Evolutionary conservation across 2,888 invertebrate genomes (phyloP), one percentile per base, ranked within the genome.

Genomic region (Sarcophaga caerulescens): DNA sequence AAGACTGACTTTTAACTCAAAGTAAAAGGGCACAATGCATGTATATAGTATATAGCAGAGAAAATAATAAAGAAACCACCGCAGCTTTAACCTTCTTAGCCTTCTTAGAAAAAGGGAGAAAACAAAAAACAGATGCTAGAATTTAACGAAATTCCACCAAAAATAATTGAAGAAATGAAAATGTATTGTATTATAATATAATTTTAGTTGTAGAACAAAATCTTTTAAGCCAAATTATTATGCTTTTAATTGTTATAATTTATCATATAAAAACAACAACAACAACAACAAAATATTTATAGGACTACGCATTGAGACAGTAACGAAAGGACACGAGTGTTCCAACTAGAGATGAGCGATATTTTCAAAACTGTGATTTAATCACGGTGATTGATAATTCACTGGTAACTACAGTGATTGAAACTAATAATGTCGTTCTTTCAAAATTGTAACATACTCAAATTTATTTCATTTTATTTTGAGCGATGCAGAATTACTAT

Each of bases 1-100:
- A 96, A 96, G 88, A 97, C 97, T 88, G 96, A 97, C 93, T 95
- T 97, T 89, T 93, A 91, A 89, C 82, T 70, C 59, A 65, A 75
- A 69, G 44, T 65, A 76, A 66, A 59, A 21, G 14, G 14, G 17
- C 52, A 52, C 12, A 52, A 52, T 17, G 2, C 3, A 1, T 52
- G 52, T 52, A 52, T 2, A 14, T 35, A 35, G 25, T 35, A 35
- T 35, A 35, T 35, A 35, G 35, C 35, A 35, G 8, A 35, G 35
- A 35, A 35, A 10, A 35, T 35, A 35, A 14, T 52, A 52, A 52
- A 52, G 12, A 17, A 14, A 52, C 8, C 52, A 52, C 12, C 17
- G 52, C 52, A 52, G 52, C 52, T 52, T 52, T 52, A 52, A 14
- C 52, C 3, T 52, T 52, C 17, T 14, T 52, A 47, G 3, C 14